Evolutionary conservation across 2,888 invertebrate species (phyloP), one percentile per base, ranked within the genome.

Genomic region (Dione vanillae): DNA sequence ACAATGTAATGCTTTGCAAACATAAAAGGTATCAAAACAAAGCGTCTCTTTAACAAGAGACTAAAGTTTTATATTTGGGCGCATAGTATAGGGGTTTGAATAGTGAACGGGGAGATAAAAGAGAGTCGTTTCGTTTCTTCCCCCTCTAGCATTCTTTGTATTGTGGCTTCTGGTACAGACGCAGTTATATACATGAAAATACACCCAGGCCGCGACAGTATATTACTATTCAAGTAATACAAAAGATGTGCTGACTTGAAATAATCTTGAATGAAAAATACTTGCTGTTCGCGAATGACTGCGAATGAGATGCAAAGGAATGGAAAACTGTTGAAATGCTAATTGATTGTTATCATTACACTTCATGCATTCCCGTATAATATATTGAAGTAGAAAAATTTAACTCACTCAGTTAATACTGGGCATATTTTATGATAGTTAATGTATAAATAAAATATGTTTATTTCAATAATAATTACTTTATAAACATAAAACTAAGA

Each of bases 161-260:
- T 65, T 65, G 43, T 65, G 65, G 41, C 65, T 52, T 52, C 52
- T 52, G 52, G 52, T 52, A 65, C 65, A 65, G 65, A 65, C 65
- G 40, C 41, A 12, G 65, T 14, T 19, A 49, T 64, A 37, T 49
- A 64, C 45, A 61, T 61, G 45, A 65, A 52, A 52, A 41, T 52
- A 65, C 20, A 27, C 12, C 41, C 52, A 65, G 52, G 52, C 65
- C 65, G 65, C 65, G 52, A 65, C 65, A 41, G 40, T 64, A 37
- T 64, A 64, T 64, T 49, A 14, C 49, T 64, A 37, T 49, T 51
- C 64, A 14, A 37, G 64, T 64, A 64, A 20, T 9, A 49, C 64
- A 64, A 47, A 64, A 37, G 37, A 64, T 16, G 16, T 19, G 49
- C 49, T 64, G 37, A 49, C 64, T 49, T 49, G 49, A 37, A 64